Evolutionary conservation across 2,113 vertebrate genomes (phyloP), one percentile per base, ranked within the genome.

Genomic region (Tinamus guttatus): DNA sequence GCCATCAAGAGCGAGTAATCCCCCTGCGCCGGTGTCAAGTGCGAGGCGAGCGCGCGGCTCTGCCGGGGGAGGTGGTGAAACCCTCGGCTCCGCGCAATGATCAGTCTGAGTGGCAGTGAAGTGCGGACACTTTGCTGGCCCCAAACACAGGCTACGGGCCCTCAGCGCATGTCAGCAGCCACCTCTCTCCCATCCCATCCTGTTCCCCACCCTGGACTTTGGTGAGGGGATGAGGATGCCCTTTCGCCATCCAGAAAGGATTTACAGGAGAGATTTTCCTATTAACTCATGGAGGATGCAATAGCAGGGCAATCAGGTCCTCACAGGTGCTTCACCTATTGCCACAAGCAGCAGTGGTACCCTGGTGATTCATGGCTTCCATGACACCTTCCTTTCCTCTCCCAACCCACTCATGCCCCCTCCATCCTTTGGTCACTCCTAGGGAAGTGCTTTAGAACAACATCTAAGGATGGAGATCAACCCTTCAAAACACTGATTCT

Each of bases 51-150:
- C 21, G n/a, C 65, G 38, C 0, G 1, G 80, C 54, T 94, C 78
- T 22, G 20, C 13, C 5, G 49, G 59, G 40, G 24, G 86, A 95
- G 94, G 95, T 95, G 95, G 90, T 92, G 96, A 96, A 96, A 95
- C 86, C 83, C 73, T 87, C 45, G 1, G 89, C 89, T 93, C 67
- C 78, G 92, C 1, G 0, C 84, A 78, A 1, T 63, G 71, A 96
- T 77, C 45, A 0, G 51, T 75, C 60, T 92, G 92, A 97, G 96
- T 94, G 92, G 92, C 78, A 94, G 88, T 93, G 89, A 96, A 97
- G 95, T 95, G 94, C 2, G 1, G 69, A 90, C 90, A 96, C 90
- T 85, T 94, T 52, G 51, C 74, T 1, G 5, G 59, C 43, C 58
- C 65, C 20, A 3, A 1, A 52, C 1, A 1, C 63, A 87, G 54